Evolutionary conservation across 2,888 invertebrate species (phyloP).

Genomic region (Ophioninae sp.): DNA sequence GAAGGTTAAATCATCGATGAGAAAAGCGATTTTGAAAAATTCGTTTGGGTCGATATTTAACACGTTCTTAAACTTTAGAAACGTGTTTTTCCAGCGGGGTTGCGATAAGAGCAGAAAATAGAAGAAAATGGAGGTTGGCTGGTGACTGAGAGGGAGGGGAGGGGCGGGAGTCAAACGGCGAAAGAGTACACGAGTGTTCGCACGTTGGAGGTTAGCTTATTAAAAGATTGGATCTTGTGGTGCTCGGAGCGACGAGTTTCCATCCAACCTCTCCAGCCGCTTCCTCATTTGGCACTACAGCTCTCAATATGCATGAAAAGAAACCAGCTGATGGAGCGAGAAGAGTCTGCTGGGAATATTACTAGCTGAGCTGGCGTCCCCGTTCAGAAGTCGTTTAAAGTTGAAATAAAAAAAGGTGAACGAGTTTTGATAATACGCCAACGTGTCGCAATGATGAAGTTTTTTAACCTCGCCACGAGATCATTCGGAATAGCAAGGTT

Average conservation of each 20-base stretch:
- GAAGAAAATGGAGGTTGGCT: neutral
- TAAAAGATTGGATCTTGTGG: conserved; percentile 58
- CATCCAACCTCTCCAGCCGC: neutral
- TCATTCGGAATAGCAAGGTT: neutral
- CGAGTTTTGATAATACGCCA: conserved; percentile 43
- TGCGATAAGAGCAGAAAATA: conserved; percentile 1
- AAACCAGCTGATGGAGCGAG: conserved; percentile 30
- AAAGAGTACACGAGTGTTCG: conserved; percentile 57
- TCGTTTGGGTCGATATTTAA: too few species aligned
- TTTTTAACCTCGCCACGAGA: neutral
- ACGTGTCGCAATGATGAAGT: conserved; percentile 33
- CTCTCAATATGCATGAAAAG: conserved; percentile 10
- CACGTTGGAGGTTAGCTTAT: conserved; percentile 55
- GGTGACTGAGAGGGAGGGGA: neutral
- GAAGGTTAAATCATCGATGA: neutral
- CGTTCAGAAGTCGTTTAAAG: conserved; percentile 35
- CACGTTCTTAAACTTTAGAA: too few species aligned
- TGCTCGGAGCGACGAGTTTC: neutral
- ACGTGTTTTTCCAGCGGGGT: neutral
- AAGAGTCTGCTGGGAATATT: conserved; percentile 51
- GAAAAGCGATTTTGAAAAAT: neutral
- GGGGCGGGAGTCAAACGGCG: conserved; percentile 28
- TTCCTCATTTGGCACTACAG: neutral
- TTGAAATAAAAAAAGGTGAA: neutral
- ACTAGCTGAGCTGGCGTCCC: conserved; percentile 26